Evolutionary conservation across 2,113 vertebrate genomes (phyloP), one percentile per base, ranked within the genome.

Genomic region (Herpetotheres cachinnans): DNA sequence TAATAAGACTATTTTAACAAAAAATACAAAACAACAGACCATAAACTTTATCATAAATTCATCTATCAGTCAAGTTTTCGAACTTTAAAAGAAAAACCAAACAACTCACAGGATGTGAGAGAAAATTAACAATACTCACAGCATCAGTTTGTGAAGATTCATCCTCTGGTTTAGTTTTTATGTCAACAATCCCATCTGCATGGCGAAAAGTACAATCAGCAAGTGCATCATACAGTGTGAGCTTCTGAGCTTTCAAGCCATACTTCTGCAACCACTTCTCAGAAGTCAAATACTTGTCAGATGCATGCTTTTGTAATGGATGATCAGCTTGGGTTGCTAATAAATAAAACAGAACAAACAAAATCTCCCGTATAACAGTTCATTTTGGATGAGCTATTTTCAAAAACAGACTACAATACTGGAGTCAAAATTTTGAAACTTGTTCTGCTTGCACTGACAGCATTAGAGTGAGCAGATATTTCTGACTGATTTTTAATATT

Each of bases 171-270:
- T 98, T 99, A 91, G 87, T 95, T 98, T 98, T 98, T 94, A 99
- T 98, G 72, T 97, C 98, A 78, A 99, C 97, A 22, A 98, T 78
- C 16, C 98, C 98, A 76, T 98, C 98, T 6, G 88, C 94, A 3
- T 98, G 98, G 61, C 95, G 98, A 91, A 99, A 99, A 89, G 97
- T 95, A 54, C 98, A 98, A 54, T 98, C 98, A 7, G 97, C 98
- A 71, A 99, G 98, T 7, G 97, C 98, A 24, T 98, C 97, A 0
- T 98, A 97, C 22, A 98, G 90, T 1, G 96, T 96, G 67, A 99
- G 97, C 40, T 98, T 98, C 95, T 98, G 98, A 61, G 98, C 97
- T 96, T 98, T 98, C 94, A 99, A 93, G 66, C 99, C 98, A 13
- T 98, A 96, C 71, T 95, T 98, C 95, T 98, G 95, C 46, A 99